These are phyloP conservation scores for Dipodomys stephensi DNA, from an alignment of 2,113 vertebrate genomes.

Conservation along the genomic window DNA sequence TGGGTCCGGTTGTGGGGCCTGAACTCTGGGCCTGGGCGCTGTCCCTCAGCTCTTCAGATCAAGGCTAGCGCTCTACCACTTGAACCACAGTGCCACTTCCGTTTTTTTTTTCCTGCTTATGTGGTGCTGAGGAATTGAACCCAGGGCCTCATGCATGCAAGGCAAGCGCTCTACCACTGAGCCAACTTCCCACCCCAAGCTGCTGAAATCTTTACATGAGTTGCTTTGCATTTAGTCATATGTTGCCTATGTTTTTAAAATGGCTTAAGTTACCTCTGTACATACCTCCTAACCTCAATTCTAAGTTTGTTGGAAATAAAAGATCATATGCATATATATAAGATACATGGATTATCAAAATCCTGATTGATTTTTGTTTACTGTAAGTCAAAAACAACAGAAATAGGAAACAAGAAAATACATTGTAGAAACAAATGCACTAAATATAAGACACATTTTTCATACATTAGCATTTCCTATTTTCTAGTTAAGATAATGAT, in stretches of 20 bases:
- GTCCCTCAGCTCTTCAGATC: no score
- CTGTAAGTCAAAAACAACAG: neutral
- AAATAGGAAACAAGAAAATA: neutral
- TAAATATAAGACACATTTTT: neutral
- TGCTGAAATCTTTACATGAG: neutral
- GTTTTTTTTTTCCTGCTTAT: no score
- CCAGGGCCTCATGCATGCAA: no score
- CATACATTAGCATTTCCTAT: neutral
- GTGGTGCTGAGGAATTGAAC: no score
- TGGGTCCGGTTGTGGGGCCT: no score
- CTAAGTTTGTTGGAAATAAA: conserved; percentile 4
- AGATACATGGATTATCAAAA: neutral
- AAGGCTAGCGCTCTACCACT: no score
- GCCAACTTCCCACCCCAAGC: neutral
- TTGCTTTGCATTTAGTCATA: neutral
- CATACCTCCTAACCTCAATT: conserved; percentile 37
- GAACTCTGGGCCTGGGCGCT: no score
- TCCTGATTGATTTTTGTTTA: neutral
- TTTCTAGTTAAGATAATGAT: neutral
- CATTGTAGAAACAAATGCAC: neutral
- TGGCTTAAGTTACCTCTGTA: neutral
- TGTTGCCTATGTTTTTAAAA: neutral
- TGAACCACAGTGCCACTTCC: no score
- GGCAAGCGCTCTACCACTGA: no score
- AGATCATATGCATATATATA: neutral